A percentile compares a stretch with the other conserved stretches of the same genome.
phyloP scores from a whole-genome alignment of 2,797 vertebrate species.

The Peromyscus nudipes region DNA sequence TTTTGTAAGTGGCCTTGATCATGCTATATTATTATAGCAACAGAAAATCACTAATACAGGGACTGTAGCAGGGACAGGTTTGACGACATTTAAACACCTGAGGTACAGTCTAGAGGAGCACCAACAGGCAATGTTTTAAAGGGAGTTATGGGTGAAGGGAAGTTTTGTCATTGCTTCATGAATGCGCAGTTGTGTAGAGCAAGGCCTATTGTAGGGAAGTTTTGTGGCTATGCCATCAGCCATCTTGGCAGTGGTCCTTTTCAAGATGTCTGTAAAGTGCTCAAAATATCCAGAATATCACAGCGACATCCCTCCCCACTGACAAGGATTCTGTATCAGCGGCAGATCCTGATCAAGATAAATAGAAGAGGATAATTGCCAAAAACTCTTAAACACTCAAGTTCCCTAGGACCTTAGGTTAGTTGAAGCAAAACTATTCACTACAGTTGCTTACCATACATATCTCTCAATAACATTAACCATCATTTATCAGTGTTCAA shows the following conservation, averaged over 20 bases:
- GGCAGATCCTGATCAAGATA: neutral
- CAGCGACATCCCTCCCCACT: neutral
- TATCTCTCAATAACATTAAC: neutral
- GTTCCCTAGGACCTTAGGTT: neutral
- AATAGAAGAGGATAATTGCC: neutral
- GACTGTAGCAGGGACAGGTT: too few species aligned
- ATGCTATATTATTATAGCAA: too few species aligned
- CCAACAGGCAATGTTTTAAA: too few species aligned
- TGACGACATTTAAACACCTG: too few species aligned
- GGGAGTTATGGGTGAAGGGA: too few species aligned
- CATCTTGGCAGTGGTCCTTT: neutral
- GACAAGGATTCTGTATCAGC: neutral
- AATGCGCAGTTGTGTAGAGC: too few species aligned
- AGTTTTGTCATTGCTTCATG: too few species aligned
- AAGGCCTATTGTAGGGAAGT: neutral
- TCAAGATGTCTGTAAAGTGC: neutral
- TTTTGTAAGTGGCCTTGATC: too few species aligned
- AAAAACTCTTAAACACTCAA: neutral
- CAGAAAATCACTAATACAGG: too few species aligned
- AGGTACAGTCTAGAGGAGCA: too few species aligned
- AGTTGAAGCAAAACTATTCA: neutral
- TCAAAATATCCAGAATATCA: neutral
- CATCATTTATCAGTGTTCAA: neutral
- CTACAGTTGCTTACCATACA: neutral
- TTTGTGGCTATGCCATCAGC: neutral